phyloP scores from a whole-genome alignment of 2,888 invertebrate genomes.

The Epirrita christyi region DNA sequence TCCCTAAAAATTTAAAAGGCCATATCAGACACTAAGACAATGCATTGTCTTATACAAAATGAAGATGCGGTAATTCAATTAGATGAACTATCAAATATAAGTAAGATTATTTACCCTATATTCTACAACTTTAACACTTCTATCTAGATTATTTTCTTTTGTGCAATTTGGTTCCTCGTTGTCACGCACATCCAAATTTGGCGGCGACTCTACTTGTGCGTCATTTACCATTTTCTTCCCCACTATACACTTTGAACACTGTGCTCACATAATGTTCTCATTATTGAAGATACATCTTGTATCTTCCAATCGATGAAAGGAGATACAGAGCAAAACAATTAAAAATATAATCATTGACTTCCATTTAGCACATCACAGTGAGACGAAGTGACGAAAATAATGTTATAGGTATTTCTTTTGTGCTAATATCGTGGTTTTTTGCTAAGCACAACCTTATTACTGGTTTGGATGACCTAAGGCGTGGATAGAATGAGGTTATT shows the following conservation, averaged over 20 bases:
- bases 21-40: constrained; percentile 2
- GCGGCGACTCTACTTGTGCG: constrained; percentile 76
- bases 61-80: constrained; percentile 21
- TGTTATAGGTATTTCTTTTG: constrained; percentile 15
- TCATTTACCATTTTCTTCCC: constrained; percentile 79
- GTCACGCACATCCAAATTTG: constrained; percentile 65
- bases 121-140: constrained; percentile 66
- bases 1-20: constrained; percentile 64
- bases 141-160: constrained; percentile 64
- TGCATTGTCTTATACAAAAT: constrained; percentile 13
- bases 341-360: constrained; percentile 19
- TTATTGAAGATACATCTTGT: constrained; percentile 43
- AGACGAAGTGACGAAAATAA: constrained; percentile 1
- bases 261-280: constrained; percentile 60
- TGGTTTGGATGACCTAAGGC: constrained; percentile 68
- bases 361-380: constrained; percentile 34
- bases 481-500: constrained; percentile 80
- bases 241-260: constrained; percentile 59
- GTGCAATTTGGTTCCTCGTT: constrained; percentile 56
- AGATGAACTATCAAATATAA: constrained; percentile 6
- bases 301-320: constrained; percentile 28
- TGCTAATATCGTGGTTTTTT: constrained; percentile 30
- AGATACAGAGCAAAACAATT: constrained; percentile 19
- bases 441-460: constrained; percentile 55
- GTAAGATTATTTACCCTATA: constrained; percentile 67